A percentile compares a stretch with the other conserved stretches of the same genome.
These are phyloP conservation scores for Chionomys nivalis DNA, from an alignment of 2,113 vertebrate species.

Conservation along the genomic window DNA sequence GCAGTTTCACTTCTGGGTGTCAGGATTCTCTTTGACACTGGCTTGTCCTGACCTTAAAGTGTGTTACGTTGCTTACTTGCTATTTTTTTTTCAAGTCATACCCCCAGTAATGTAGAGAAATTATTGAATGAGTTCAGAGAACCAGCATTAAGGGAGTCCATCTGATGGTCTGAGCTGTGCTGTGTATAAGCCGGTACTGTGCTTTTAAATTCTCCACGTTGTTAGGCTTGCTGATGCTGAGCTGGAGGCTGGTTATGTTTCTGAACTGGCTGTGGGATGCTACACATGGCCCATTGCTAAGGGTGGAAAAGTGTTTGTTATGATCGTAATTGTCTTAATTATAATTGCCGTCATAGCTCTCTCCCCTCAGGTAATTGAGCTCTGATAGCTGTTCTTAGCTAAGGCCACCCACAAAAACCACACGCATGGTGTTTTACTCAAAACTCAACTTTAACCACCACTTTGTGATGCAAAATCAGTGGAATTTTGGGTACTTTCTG, in stretches of 20 bases:
- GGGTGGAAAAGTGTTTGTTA: conserved; percentile 75
- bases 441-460: conserved; percentile 85
- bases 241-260: not conserved
- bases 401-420: conserved; percentile 89
- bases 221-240: not conserved
- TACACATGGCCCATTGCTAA: not conserved
- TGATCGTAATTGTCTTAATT: conserved; percentile 10
- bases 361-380: conserved; percentile 73
- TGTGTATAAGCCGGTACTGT: not conserved
- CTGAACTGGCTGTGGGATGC: conserved; percentile 9
- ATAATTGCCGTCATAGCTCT: conserved; percentile 74
- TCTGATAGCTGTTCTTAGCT: conserved; percentile 80
- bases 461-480: conserved; percentile 90
- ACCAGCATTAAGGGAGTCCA: not conserved
- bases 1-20: conserved; percentile 73
- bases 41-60: conserved; percentile 69
- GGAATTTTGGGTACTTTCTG: conserved; percentile 92
- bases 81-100: not conserved
- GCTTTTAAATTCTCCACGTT: not conserved
- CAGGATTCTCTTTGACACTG: conserved; percentile 72
- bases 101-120: not conserved
- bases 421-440: conserved; percentile 87
- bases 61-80: conserved; percentile 19
- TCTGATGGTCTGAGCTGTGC: no score
- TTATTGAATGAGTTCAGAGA: not conserved